Base-by-base conservation (phyloP, 1,140 invertebrate genomes). In the Solen grandis region DNA sequence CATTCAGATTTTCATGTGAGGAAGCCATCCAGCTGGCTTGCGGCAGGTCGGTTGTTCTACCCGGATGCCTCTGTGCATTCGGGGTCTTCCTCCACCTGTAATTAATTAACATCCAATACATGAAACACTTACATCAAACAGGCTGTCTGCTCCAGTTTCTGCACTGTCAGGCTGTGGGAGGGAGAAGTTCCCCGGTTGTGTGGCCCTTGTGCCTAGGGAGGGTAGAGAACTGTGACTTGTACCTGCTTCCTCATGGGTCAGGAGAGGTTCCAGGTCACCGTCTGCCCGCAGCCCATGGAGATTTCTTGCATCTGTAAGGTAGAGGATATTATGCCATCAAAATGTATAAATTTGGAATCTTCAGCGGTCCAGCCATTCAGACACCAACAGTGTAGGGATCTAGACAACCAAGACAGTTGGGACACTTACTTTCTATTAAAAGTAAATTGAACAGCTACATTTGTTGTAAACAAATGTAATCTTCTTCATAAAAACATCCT, bases 61-160 rank as follows among this genome's bases (percentile, higher is more conserved):
- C n/a, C n/a, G n/a, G n/a, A n/a, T n/a, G n/a, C n/a, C n/a, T n/a
- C n/a, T n/a, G n/a, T n/a, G n/a, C n/a, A n/a, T n/a, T n/a, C n/a
- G n/a, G n/a, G n/a, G n/a, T n/a, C n/a, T n/a, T n/a, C n/a, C n/a
- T n/a, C n/a, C n/a, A n/a, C n/a, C n/a, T n/a, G n/a, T n/a, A n/a
- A n/a, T n/a, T n/a, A n/a, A n/a, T n/a, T n/a, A n/a, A n/a, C n/a
- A n/a, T n/a, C n/a, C n/a, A n/a, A n/a, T n/a, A n/a, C n/a, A n/a
- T n/a, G n/a, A n/a, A n/a, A n/a, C n/a, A 81, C 94, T 94, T 93
- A 97, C 96, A 93, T 98, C 97, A 92, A 98, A 96, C 59, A 98
- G 92, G 92, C 98, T 98, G 92, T 99, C 97, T 55, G 72, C 63
- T 92, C 97, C 94, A 90, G 97, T 96, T 8, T 96, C 95, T 1